These are phyloP conservation scores for Eudasyphora cyanicolor DNA, from an alignment of 2,888 invertebrate species.

Conservation along the genomic window DNA sequence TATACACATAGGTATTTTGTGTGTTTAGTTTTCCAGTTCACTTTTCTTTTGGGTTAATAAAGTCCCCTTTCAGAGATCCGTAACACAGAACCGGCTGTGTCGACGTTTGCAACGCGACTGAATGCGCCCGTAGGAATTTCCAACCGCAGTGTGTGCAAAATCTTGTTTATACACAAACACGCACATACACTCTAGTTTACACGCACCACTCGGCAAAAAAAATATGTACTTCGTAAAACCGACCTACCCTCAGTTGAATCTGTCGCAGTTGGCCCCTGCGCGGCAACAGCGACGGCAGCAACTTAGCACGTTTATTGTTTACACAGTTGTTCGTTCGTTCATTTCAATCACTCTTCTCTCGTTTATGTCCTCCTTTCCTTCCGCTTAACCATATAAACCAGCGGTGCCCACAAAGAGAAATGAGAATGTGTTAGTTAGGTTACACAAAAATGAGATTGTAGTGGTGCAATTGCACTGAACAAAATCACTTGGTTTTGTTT, in stretches of 20 bases:
- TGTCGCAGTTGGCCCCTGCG: too few relatives aligned
- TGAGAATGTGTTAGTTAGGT: too few relatives aligned
- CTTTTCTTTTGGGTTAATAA: neutral
- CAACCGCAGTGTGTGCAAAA: constrained; percentile 38
- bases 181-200: neutral
- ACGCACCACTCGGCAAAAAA: constrained; percentile 32
- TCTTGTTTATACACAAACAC: constrained; percentile 12
- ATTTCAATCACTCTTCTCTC: constrained; percentile 42
- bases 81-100: constrained; percentile 54
- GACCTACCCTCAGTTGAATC: constrained; percentile 61
- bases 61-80: constrained; percentile 27
- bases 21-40: neutral
- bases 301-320: constrained; percentile 54
- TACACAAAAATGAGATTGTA: too few relatives aligned
- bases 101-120: constrained; percentile 64
- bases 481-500: too few relatives aligned
- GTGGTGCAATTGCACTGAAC: too few relatives aligned
- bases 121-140: constrained; percentile 60
- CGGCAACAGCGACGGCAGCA: too few relatives aligned
- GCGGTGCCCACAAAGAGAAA: too few relatives aligned
- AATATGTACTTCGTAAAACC: constrained; percentile 50
- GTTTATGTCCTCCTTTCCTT: neutral
- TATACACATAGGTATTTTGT: too few relatives aligned
- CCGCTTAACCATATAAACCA: too few relatives aligned
- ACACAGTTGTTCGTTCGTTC: constrained; percentile 55